Conservation (phyloP, 2,888 invertebrate genomes). For the Lysandra bellargus region DNA sequence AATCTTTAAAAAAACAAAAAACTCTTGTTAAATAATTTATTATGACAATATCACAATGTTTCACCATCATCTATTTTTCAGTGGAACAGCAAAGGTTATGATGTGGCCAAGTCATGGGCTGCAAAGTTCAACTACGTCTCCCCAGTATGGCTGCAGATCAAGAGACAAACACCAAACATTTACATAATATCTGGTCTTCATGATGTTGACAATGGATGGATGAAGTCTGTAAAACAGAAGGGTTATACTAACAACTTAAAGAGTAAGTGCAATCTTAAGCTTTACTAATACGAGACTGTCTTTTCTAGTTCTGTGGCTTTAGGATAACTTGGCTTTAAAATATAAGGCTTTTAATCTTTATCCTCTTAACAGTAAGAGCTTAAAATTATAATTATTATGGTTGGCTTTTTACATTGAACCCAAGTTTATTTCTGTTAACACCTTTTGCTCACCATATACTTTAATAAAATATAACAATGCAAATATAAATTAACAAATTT, state of each 20-base stretch:
- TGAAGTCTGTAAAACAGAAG: conserved; percentile 84
- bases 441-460: too few relatives aligned
- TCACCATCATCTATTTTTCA: conserved; percentile 61
- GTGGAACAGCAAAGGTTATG: conserved; percentile 98
- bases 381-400: too few relatives aligned
- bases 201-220: conserved; percentile 93
- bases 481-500: not conserved
- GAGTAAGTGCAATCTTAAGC: conserved; percentile 61
- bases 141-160: conserved; percentile 96
- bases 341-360: too few relatives aligned
- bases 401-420: too few relatives aligned
- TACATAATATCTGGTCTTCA: conserved; percentile 87
- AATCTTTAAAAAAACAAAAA: not conserved
- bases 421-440: too few relatives aligned
- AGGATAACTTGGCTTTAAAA: too few relatives aligned
- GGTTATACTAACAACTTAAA: conserved; percentile 78
- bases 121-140: conserved; percentile 94
- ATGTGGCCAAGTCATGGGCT: conserved; percentile 93
- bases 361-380: too few relatives aligned
- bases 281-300: too few relatives aligned
- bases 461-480: not conserved
- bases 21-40: not conserved
- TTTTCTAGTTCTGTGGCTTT: too few relatives aligned
- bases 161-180: conserved; percentile 80
- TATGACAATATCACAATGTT: not conserved